These are phyloP conservation scores for Ibycter americanus DNA, from an alignment of 2,797 vertebrate species.

Conservation along the genomic window DNA sequence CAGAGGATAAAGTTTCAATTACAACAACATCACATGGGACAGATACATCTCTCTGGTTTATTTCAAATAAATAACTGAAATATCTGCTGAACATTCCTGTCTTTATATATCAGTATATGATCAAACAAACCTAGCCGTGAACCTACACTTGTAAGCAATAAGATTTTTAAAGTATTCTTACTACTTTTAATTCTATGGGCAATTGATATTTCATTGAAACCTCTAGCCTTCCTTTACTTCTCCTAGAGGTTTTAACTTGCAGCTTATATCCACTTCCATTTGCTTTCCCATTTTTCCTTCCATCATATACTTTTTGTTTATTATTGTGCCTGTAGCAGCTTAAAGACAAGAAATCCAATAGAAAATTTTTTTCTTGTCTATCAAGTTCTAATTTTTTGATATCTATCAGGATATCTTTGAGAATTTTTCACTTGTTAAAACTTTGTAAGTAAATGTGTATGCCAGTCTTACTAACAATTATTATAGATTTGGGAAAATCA, in stretches of 20 bases:
- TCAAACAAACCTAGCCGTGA: neutral
- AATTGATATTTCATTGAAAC: neutral
- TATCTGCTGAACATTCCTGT: neutral
- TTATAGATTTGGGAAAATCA: neutral
- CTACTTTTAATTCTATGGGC: neutral
- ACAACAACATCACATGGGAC: neutral
- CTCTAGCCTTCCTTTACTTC: neutral
- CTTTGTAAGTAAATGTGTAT: neutral
- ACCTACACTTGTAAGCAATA: neutral
- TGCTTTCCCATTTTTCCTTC: neutral
- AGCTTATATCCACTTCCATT: neutral
- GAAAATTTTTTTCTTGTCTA: neutral
- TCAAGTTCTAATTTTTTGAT: neutral
- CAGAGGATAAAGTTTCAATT: neutral
- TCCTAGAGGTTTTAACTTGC: neutral
- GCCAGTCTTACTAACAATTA: neutral
- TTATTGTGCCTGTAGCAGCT: neutral
- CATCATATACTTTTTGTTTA: neutral
- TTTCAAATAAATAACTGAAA: conserved; percentile 22
- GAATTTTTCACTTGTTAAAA: neutral
- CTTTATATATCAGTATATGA: neutral
- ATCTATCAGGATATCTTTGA: neutral
- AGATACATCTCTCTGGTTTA: neutral
- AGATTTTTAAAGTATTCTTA: neutral
- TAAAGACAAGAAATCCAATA: neutral